Base-by-base conservation (phyloP, 2,888 invertebrate species). In the Acronicta alni region DNA sequence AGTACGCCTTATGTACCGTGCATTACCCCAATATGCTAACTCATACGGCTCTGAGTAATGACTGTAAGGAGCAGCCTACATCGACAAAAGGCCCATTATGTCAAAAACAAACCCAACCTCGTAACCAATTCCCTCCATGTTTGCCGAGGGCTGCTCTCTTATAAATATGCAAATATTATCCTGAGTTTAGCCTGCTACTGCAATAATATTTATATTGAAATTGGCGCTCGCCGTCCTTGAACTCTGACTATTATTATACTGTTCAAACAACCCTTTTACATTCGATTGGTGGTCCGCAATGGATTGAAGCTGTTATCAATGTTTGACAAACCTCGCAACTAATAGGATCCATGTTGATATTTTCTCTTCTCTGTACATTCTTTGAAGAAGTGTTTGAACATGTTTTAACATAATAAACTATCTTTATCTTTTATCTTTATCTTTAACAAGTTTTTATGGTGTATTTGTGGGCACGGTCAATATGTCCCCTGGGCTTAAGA, bases 141-240 rank as follows among this genome's bases (percentile, higher is more conserved):
- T 92, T 89, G 90, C 89, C 78, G 81, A 91, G 92, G 90, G 90
- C 85, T 88, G 84, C 83, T 88, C 85, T 87, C 89, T 89, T 91
- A 92, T 93, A 93, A 92, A 93, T 93, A 93, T 93, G 93, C 90
- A 92, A 93, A 93, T 91, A 84, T 88, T 91, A 91, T 89, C 88
- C 87, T 86, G 87, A 89, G 89, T 91, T 92, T 89, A 91, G 88
- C 88, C 85, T 84, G 83, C 79, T 84, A 82, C 84, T 90, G 90
- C 91, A 92, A 92, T 91, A 92, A 92, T 91, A 91, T 92, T 91
- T 90, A 90, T 92, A 91, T 88, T 89, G 89, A 89, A 92, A 91
- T 87, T 86, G 87, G 85, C 79, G 83, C 80, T 84, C 77, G 75
- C 54, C 85, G 89, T 76, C 91, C 91, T 93, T 92, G 90, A 92